A percentile compares a stretch with the other conserved stretches of the same genome.
Conservation (phyloP, 1,140 invertebrate genomes). For the Scaptodrosophila lebanonensis region DNA sequence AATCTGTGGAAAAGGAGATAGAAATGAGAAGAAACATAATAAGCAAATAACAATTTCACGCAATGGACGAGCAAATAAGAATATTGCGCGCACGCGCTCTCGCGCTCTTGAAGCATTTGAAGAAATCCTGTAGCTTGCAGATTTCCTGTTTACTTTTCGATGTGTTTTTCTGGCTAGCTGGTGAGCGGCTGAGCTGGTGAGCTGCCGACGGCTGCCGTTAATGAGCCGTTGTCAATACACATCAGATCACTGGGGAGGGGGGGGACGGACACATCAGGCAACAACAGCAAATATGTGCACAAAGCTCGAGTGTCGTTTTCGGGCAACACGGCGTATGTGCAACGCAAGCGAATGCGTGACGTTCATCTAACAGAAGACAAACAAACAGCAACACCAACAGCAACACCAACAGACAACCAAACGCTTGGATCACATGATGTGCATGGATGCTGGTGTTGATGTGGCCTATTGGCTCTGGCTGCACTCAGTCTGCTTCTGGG, state of each 20-base stretch:
- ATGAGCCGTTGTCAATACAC: conserved; percentile 36
- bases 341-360: conserved; percentile 49
- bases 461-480: not conserved
- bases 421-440: conserved; percentile 35
- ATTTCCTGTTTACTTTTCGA: conserved; percentile 62
- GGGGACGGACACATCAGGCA: conserved; percentile 15
- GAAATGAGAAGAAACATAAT: conserved; percentile 2
- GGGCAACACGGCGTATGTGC: conserved; percentile 55
- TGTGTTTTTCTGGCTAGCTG: conserved; percentile 38
- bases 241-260: conserved; percentile 20
- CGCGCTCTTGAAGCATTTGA: conserved; percentile 6
- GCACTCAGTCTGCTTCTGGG: conserved; percentile 26
- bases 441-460: conserved; percentile 5
- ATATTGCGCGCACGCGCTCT: conserved; percentile 45
- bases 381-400: conserved; percentile 21
- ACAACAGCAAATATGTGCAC: conserved; percentile 33
- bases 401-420: conserved; percentile 5
- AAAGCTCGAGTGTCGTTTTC: conserved; percentile 26
- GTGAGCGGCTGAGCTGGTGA: no score
- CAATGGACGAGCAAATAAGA: conserved; percentile 20
- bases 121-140: conserved; percentile 49
- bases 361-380: conserved; percentile 46
- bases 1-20: not conserved
- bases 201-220: conserved; percentile 25
- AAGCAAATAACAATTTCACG: conserved; percentile 53